phyloP scores from a whole-genome alignment of 2,888 invertebrate genomes.

The Apamea sordens region DNA sequence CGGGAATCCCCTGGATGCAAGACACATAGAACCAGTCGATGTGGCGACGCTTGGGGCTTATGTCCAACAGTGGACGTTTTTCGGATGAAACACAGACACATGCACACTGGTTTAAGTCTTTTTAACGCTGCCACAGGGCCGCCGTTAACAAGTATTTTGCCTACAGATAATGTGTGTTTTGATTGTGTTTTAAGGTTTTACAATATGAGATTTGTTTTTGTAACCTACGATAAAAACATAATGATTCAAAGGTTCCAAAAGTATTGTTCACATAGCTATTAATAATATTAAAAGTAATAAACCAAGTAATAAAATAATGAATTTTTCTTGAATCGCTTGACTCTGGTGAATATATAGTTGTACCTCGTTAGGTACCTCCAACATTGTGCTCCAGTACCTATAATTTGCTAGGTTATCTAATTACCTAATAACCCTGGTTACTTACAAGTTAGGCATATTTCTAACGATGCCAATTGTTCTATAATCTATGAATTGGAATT shows the following conservation, averaged over 20 bases:
- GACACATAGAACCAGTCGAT: neutral
- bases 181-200: neutral
- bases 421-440: neutral
- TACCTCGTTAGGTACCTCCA: neutral
- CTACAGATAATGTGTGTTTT: neutral
- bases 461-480: neutral
- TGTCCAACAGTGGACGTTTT: neutral
- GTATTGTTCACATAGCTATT: neutral
- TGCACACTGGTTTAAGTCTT: neutral
- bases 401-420: neutral
- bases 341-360: neutral
- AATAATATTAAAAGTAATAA: constrained; percentile 1
- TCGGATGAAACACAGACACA: neutral
- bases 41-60: neutral
- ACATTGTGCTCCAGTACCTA: neutral
- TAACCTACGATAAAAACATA: neutral
- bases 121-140: neutral
- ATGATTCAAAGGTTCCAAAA: neutral
- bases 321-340: constrained; percentile 4
- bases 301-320: neutral
- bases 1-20: neutral
- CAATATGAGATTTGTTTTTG: neutral
- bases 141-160: neutral
- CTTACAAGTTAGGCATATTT: neutral
- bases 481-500: neutral